A percentile compares a stretch with the other conserved stretches of the same genome.
These are phyloP conservation scores for Drosophila meridionalis DNA, from an alignment of 2,888 invertebrate genomes.

Conservation along the genomic window DNA sequence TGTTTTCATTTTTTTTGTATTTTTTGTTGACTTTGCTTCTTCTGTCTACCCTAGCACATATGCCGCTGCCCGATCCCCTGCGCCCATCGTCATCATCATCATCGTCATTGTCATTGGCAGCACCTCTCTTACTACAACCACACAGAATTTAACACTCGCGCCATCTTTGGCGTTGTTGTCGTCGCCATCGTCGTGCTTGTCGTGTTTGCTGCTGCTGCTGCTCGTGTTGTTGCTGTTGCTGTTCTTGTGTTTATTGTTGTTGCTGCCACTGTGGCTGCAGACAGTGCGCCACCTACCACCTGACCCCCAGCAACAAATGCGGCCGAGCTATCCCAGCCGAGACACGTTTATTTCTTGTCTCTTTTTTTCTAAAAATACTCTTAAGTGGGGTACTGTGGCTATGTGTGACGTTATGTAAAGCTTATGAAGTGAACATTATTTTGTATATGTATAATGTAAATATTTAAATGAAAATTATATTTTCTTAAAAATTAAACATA, in stretches of 20 bases:
- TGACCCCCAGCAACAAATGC: conserved; percentile 50
- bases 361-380: conserved; percentile 16
- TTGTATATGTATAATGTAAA: too few species aligned
- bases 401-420: not conserved
- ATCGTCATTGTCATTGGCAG: conserved; percentile 24
- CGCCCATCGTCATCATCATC: conserved; percentile 6
- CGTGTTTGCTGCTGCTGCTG: not conserved
- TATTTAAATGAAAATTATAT: too few species aligned
- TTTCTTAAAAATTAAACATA: too few species aligned
- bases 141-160: conserved; percentile 61
- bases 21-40: conserved; percentile 5
- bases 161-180: conserved; percentile 69
- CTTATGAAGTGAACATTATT: not conserved
- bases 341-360: conserved; percentile 32
- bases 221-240: not conserved
- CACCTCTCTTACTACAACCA: conserved; percentile 41
- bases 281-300: conserved; percentile 71
- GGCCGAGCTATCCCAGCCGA: conserved; percentile 21
- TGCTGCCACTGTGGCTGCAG: conserved; percentile 53
- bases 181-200: conserved; percentile 37
- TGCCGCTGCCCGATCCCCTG: conserved; percentile 7
- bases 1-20: conserved; percentile 32
- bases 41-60: conserved; percentile 20
- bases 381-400: not conserved
- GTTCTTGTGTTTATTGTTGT: conserved; percentile 14